Percentiles rank a stretch among this genome's conserved stretches.
Evolutionary conservation across 1,140 invertebrate genomes (phyloP).

Genomic region (Ooceraea biroi): DNA sequence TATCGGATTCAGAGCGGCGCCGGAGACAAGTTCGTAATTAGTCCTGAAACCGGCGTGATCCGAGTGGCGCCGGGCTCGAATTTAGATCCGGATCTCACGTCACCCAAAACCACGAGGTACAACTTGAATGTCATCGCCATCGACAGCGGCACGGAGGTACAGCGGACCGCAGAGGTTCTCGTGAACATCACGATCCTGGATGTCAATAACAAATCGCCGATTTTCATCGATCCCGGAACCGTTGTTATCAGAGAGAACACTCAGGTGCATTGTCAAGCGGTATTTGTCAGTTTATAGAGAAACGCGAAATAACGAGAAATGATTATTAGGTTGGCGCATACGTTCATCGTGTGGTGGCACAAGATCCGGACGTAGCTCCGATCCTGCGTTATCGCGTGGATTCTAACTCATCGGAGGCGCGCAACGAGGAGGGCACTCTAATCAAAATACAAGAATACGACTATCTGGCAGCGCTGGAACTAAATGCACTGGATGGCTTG

Average conservation of each 20-base stretch:
- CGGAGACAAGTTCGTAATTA: conserved; percentile 96
- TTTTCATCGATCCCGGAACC: conserved; percentile 90
- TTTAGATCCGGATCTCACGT: conserved; percentile 95
- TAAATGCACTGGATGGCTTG: conserved; percentile 92
- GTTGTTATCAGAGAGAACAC: conserved; percentile 92
- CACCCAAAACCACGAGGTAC: conserved; percentile 90
- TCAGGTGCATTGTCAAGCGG: conserved; percentile 85
- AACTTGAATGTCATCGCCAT: conserved; percentile 91
- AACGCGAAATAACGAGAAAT: neutral
- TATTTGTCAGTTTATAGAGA: neutral
- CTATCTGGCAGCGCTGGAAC: conserved; percentile 89
- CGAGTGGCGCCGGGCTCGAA: conserved; percentile 94
- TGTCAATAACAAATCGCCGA: conserved; percentile 96
- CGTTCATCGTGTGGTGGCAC: conserved; percentile 90
- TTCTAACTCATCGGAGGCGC: conserved; percentile 90
- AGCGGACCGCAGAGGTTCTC: conserved; percentile 90
- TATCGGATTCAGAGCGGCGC: conserved; percentile 96
- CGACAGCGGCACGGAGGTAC: conserved; percentile 94
- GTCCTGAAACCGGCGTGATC: conserved; percentile 93
- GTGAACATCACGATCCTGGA: conserved; percentile 95
- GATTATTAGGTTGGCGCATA: conserved; percentile 89
- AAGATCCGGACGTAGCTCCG: conserved; percentile 92
- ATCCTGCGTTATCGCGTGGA: conserved; percentile 92
- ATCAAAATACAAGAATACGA: conserved; percentile 91
- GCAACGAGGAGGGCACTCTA: conserved; percentile 92